Evolutionary conservation across 1,140 invertebrate species (phyloP).

Genomic region (Sycobia sp.): DNA sequence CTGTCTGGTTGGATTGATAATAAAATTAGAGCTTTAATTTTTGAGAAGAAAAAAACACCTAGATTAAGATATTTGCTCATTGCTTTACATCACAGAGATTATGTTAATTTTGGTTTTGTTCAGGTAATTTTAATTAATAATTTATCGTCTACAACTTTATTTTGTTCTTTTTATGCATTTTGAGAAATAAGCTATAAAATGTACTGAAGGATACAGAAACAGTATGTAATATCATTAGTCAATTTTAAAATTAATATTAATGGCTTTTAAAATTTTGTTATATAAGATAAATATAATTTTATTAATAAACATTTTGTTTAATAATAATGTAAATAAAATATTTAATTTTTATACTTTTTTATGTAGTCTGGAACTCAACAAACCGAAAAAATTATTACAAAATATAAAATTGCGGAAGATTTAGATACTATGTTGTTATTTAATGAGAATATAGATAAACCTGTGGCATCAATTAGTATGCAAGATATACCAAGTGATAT

Average conservation of each 20-base stretch:
- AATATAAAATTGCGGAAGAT: constrained; percentile 76
- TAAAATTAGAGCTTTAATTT: constrained; percentile 85
- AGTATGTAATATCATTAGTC: too few species aligned
- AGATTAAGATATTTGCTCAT: constrained; percentile 86
- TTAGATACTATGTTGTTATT: constrained; percentile 88
- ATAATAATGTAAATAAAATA: too few species aligned
- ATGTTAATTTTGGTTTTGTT: constrained; percentile 86
- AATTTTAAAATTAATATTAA: too few species aligned
- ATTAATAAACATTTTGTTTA: too few species aligned
- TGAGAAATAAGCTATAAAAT: not conserved
- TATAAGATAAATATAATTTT: too few species aligned
- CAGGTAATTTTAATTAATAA: constrained; percentile 45
- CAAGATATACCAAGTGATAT: constrained; percentile 84
- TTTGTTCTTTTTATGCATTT: not conserved
- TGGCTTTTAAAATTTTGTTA: too few species aligned
- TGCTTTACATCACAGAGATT: constrained; percentile 83
- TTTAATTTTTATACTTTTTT: not conserved
- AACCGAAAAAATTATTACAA: constrained; percentile 67
- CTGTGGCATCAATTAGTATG: constrained; percentile 85
- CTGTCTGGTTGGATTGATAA: constrained; percentile 90
- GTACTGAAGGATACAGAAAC: too few species aligned
- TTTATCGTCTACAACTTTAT: not conserved
- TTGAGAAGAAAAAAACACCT: constrained; percentile 77
- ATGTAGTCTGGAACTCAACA: constrained; percentile 72
- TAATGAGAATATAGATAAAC: constrained; percentile 83